Percentiles rank a stretch among this genome's conserved stretches.
phyloP scores from a whole-genome alignment of 1,140 invertebrate genomes.

The Cydia splendana region DNA sequence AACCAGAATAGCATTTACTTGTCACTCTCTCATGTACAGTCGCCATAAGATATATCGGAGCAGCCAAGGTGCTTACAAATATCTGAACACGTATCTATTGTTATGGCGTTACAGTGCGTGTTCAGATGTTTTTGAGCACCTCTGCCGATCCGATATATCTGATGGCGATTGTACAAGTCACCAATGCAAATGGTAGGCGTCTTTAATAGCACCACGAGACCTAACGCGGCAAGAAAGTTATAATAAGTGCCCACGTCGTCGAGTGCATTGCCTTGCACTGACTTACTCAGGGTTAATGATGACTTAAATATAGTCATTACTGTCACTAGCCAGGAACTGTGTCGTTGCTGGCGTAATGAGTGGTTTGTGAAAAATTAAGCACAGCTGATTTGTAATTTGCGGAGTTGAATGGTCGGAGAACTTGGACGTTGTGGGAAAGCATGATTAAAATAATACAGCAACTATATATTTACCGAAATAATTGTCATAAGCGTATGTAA shows the following conservation, averaged over 20 bases:
- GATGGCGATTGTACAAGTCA: background rate
- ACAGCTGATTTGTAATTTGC: background rate
- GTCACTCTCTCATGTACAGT: background rate
- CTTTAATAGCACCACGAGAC: background rate
- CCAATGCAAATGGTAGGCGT: background rate
- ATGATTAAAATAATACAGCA: background rate
- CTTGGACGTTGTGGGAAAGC: background rate
- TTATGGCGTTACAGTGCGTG: no score
- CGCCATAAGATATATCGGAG: no score
- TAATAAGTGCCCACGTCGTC: background rate
- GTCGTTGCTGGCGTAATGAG: background rate
- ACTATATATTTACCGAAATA: background rate
- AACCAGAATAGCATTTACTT: background rate
- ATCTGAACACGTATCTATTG: no score
- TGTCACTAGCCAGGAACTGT: background rate
- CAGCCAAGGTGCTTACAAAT: no score
- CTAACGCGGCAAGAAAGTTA: background rate
- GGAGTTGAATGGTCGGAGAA: background rate
- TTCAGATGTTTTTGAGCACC: no score
- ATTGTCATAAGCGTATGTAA: no score
- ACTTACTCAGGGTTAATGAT: constrained; percentile 6
- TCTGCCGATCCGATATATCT: no score
- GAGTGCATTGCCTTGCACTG: constrained; percentile 15
- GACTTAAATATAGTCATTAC: constrained; percentile 15
- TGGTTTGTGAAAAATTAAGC: background rate